Percentiles rank a stretch among this genome's conserved stretches.
Conservation (phyloP, 2,888 invertebrate species). For the Andrena praecox region DNA sequence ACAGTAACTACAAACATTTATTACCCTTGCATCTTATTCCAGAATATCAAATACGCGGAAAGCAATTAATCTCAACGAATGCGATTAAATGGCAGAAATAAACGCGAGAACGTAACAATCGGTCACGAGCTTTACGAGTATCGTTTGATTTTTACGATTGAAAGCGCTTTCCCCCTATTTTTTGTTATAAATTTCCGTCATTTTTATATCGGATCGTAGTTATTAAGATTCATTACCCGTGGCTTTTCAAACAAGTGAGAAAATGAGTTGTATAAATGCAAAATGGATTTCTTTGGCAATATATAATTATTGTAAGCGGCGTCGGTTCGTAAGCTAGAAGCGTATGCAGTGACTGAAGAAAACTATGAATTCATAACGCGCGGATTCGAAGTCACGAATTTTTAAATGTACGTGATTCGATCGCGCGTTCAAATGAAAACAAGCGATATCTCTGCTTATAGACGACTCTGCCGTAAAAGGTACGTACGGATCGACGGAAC, state of each 20-base stretch:
- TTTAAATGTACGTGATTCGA: constrained; percentile 9
- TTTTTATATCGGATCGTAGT: background rate
- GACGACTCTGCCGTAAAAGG: constrained; percentile 38
- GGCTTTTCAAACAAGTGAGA: constrained; percentile 8
- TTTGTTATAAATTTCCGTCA: background rate
- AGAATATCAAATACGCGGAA: constrained; percentile 35
- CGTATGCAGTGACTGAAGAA: constrained; percentile 41
- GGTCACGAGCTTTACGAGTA: background rate
- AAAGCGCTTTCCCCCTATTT: background rate
- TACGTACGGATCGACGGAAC: constrained; percentile 32
- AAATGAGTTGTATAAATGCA: constrained; percentile 38
- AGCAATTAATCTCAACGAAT: constrained; percentile 17
- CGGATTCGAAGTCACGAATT: background rate
- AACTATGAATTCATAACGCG: constrained; percentile 25
- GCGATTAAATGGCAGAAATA: constrained; percentile 4
- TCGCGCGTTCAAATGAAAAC: constrained; percentile 14
- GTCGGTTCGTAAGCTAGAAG: constrained; percentile 48
- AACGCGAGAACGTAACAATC: constrained; percentile 6
- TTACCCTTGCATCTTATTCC: constrained; percentile 42
- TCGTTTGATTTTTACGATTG: background rate
- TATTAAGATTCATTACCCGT: constrained; percentile 14
- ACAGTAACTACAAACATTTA: constrained; percentile 55
- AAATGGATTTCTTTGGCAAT: constrained; percentile 67
- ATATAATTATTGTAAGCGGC: constrained; percentile 54
- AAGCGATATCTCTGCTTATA: constrained; percentile 26